Base-by-base conservation (phyloP, 1,140 invertebrate species). In the Aleiodes sp. region DNA sequence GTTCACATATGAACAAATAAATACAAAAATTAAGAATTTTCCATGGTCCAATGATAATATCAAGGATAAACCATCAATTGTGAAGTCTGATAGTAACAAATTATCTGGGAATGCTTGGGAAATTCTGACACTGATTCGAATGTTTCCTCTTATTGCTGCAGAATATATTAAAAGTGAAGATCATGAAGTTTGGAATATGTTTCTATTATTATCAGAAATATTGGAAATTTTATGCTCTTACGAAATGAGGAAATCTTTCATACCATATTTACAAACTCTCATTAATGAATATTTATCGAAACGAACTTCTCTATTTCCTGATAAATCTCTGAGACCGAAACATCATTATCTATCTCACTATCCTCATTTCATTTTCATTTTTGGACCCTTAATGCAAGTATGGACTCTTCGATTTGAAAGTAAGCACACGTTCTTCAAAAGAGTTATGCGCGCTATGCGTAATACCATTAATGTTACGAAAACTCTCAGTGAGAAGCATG, bases 341-440 rank as follows among this genome's bases (percentile, higher is more conserved):
- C 37, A 65, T 24, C 62, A 62, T 64, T 59, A 63, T 14, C n/a
- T 70, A 26, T 9, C 65, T 2, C 68, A 73, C 61, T 70, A 73
- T 35, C 62, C 67, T 16, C n/a, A 52, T 43, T 16, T 73, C 7
- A 65, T 73, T 16, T 29, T 29, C 16, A 37, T 52, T 12, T 41
- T 73, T 28, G 71, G 71, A 21, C 68, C 71, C 2, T 59, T 73
- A 8, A 43, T 59, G 10, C 41, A 70, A 12, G 31, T 61, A 10
- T 70, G 68, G 46, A 43, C 31, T 12, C 39, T 70, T 7, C 28
- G 70, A 12, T 71, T 59, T 31, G 70, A 66, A 37, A 39, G 56
- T 0, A 71, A 66, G 26, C 69, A 66, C 29, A 60, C 52, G 39
- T 26, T 46, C 10, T 70, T 65, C 12, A 69, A 65, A 62, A 16